These are phyloP conservation scores for Scalopus aquaticus DNA, from an alignment of 2,113 vertebrate genomes.

Conservation along the genomic window DNA sequence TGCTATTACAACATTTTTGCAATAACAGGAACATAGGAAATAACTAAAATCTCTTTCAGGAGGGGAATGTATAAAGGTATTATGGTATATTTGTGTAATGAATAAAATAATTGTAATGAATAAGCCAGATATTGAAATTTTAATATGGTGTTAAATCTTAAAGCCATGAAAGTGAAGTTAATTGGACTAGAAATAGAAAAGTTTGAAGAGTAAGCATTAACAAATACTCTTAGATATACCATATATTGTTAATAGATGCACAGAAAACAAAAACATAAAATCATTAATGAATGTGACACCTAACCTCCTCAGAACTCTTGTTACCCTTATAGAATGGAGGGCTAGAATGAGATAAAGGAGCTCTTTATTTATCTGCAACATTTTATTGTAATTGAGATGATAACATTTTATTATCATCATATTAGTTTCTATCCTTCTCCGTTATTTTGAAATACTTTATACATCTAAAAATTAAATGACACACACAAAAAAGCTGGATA, in stretches of 20 bases:
- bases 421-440: background rate
- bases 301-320: background rate
- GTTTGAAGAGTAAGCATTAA: background rate
- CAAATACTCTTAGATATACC: background rate
- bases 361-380: background rate
- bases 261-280: background rate
- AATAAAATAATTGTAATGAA: background rate
- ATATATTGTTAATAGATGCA: background rate
- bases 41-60: background rate
- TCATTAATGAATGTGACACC: background rate
- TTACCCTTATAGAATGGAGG: background rate
- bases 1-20: too few relatives aligned
- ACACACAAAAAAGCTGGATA: background rate
- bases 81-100: background rate
- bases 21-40: background rate
- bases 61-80: background rate
- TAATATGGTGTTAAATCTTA: background rate
- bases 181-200: too few relatives aligned
- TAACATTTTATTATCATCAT: background rate
- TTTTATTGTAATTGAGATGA: background rate
- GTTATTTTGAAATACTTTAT: background rate
- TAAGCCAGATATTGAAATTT: background rate
- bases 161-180: background rate
- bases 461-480: background rate
- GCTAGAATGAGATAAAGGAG: background rate